Evolutionary conservation across 2,888 invertebrate genomes (phyloP), one percentile per base, ranked within the genome.

Genomic region (Pterostichus niger): DNA sequence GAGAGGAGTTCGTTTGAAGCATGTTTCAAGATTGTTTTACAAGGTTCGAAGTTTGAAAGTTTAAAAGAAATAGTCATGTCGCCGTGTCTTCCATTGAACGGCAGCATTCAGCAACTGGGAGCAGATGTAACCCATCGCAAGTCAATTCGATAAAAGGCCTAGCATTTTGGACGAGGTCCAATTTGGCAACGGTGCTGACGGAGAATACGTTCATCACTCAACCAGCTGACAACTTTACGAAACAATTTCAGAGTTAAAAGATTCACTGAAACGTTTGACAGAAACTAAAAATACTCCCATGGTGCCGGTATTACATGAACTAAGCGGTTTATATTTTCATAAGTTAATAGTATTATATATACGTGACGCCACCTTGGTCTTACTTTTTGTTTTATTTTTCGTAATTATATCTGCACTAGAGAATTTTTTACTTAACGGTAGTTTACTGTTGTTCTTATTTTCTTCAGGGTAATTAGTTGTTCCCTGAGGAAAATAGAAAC

Each of bases 121-220:
- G 44, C 78, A 78, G 78, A 78, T 78, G 78, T 17, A 78, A 17
- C 17, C 13, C 78, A 78, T 78, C 78, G 44, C 61, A 46, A 80
- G 80, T 52, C 40, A 54, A 80, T 68, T 71, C 73, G 73, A 81
- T 81, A 81, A 81, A 81, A 81, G 33, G 52, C 44, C 17, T 54
- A 81, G 15, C 40, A 44, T 59, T 73, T 81, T 81, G 81, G 81
- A 71, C n/a, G 24, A n/a, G 15, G 10, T 81, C 81, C 81, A 81
- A 81, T 71, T 81, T 81, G 81, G 81, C 81, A 56, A 31, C 15
- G n/a, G 33, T n/a, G 49, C 40, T 40, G 44, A 81, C 73, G 73
- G 35, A 71, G 73, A 71, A 81, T 73, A 81, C 73, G 68, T 52
- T 64, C 49, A 81, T 81, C 71, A 81, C 54, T 81, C 81, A 81